These are phyloP conservation scores for Bos taurus DNA, from an alignment of 2,113 vertebrate species.

Conservation along the genomic window DNA sequence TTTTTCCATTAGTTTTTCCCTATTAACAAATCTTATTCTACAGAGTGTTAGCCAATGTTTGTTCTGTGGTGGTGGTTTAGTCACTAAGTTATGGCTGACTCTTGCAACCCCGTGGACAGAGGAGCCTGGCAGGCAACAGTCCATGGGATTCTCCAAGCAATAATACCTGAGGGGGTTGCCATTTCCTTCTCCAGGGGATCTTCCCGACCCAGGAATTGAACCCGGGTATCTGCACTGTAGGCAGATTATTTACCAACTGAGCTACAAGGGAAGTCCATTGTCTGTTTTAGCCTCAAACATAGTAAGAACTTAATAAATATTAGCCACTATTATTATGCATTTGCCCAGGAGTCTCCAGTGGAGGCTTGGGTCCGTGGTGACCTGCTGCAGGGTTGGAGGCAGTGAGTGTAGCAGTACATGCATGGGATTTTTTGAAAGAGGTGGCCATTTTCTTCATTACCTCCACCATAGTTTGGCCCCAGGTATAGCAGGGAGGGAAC, in stretches of 20 bases:
- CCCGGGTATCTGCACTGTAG: not conserved
- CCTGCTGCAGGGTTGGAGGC: not conserved
- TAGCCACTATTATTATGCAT: not conserved
- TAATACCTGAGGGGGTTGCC: not conserved
- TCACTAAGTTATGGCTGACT: not conserved
- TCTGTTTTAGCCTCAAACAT: not conserved
- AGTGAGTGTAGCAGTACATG: not conserved
- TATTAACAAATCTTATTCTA: not conserved
- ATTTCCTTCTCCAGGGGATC: not conserved
- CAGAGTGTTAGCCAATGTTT: not conserved
- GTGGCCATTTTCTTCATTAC: not conserved
- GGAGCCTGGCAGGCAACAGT: not conserved
- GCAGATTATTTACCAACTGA: not conserved
- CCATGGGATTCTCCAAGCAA: not conserved
- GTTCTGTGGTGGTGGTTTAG: not conserved
- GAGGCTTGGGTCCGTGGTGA: fast-evolving
- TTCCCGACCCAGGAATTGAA: not conserved
- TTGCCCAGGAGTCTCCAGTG: not conserved
- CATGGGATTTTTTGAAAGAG: not conserved
- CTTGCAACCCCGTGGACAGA: not conserved
- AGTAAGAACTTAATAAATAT: not conserved
- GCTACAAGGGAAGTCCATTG: not conserved
- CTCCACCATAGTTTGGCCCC: not conserved
- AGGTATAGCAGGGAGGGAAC: not conserved
- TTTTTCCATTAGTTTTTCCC: not conserved